A percentile compares a stretch with the other conserved stretches of the same genome.
phyloP scores from a whole-genome alignment of 2,113 vertebrate species.

The Archocentrus centrarchus region DNA sequence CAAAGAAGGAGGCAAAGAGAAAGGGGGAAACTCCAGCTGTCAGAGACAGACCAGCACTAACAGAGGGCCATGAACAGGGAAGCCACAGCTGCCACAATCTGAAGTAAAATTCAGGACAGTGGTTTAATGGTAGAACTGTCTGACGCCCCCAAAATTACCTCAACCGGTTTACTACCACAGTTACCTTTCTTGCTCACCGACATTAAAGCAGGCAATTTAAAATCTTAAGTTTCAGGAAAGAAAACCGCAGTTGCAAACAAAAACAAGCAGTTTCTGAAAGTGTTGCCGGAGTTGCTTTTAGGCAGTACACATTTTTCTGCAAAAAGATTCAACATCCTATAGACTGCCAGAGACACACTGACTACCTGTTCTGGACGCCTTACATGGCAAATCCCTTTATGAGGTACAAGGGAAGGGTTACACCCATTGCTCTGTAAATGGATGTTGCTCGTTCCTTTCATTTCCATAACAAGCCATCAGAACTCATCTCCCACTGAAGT shows the following conservation, averaged over 20 bases:
- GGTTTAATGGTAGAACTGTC: slow-evolving; percentile 58
- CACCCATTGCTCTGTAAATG: slow-evolving; percentile 62
- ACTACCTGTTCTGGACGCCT: slow-evolving; percentile 44
- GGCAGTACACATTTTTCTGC: slow-evolving; percentile 42
- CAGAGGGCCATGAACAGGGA: slow-evolving; percentile 45
- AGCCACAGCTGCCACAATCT: slow-evolving; percentile 63
- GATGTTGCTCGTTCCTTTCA: slow-evolving; percentile 69
- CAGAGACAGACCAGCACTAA: slow-evolving; percentile 40
- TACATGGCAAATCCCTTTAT: slow-evolving; percentile 52
- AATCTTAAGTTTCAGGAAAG: slow-evolving; percentile 16
- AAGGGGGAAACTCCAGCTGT: slow-evolving; percentile 46
- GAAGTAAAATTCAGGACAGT: slow-evolving; percentile 53
- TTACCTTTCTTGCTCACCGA: slow-evolving; percentile 22
- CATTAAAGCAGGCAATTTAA: slow-evolving; percentile 29
- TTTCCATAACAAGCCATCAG: slow-evolving; percentile 81
- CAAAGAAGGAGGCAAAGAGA: slow-evolving; percentile 22
- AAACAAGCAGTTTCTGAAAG: slow-evolving; percentile 34
- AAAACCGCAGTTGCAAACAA: slow-evolving; percentile 42
- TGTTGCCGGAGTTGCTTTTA: slow-evolving; percentile 40
- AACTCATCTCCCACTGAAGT: slow-evolving; percentile 77
- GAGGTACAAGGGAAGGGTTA: slow-evolving; percentile 62
- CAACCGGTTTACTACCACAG: slow-evolving; percentile 37
- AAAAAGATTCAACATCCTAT: slow-evolving; percentile 31
- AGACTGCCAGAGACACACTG: slow-evolving; percentile 25
- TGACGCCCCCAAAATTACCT: slow-evolving; percentile 55